Base-by-base conservation (phyloP, 2,797 vertebrate species). In the Liasis olivaceus region DNA sequence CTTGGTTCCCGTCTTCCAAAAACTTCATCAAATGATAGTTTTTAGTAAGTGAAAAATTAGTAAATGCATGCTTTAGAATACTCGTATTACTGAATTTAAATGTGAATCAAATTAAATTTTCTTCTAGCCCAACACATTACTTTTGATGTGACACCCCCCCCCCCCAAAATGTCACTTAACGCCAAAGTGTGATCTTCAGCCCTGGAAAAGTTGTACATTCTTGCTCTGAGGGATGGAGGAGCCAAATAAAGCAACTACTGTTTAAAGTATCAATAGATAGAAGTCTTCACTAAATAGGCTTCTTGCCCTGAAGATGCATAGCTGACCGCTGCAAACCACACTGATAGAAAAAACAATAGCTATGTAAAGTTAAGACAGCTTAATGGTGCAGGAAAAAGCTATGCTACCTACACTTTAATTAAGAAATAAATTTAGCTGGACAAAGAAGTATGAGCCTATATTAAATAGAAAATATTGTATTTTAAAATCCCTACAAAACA, bases 381-480 rank as follows among this genome's bases (percentile, higher is more conserved):
- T 77, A 87, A 81, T 20, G 2, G 15, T 9, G 91, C 90, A 94
- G 93, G 92, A 93, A 94, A 96, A 87, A 93, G 24, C 15, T 89
- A 94, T 87, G 77, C 54, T 66, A n/a, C 86, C 87, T 0, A 36
- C 26, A 85, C 56, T 63, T 87, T 62, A 93, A 90, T 87, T 87
- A 54, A 81, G 58, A 59, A 88, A 58, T 15, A 56, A 87, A 64
- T 15, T 77, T 63, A 81, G 42, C 3, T 77, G 88, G 63, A 92
- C 93, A 86, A 93, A 88, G 90, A 63, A 89, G 72, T 93, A 92
- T 63, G 59, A 95, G 89, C 59, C 62, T 88, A 96, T 96, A 97
- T 89, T 87, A 87, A 93, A 93, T 84, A 59, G 9, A 89, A 93
- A 93, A 91, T 36, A 31, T 42, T 42, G 42, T 42, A 42, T 93